Conservation (phyloP, 2,113 vertebrate species). For the Stegastes partitus region DNA sequence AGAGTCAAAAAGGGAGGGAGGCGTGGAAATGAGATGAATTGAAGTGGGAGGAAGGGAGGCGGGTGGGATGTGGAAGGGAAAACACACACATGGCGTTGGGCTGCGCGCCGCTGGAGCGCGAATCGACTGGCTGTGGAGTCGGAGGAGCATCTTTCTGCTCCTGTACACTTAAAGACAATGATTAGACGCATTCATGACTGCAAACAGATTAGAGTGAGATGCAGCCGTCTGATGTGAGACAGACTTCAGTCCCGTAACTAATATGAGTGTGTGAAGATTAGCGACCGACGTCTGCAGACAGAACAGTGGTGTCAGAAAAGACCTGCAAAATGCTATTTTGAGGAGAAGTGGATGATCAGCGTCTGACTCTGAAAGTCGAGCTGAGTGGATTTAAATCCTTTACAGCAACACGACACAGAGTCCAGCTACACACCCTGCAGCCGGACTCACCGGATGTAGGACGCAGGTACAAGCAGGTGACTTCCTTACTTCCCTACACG, state of each 20-base stretch:
- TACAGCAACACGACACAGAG: too few relatives aligned
- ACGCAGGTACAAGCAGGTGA: too few relatives aligned
- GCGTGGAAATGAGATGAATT: conserved; percentile 68
- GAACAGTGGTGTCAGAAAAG: neutral
- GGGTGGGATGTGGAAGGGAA: neutral
- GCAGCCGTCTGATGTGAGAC: neutral
- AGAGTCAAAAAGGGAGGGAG: conserved; percentile 60
- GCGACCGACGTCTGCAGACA: neutral
- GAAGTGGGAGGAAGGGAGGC: conserved; percentile 24
- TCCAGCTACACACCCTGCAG: too few relatives aligned
- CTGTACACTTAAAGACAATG: conserved; percentile 39
- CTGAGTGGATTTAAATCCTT: too few relatives aligned
- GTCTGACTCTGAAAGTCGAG: neutral
- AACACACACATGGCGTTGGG: conserved; percentile 33
- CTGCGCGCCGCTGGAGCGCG: conserved; percentile 1
- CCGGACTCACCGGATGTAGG: too few relatives aligned
- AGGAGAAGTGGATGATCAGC: too few relatives aligned
- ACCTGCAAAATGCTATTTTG: neutral
- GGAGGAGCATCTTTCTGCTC: conserved; percentile 44
- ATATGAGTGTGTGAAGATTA: neutral
- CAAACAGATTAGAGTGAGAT: conserved; percentile 30
- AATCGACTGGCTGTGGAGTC: conserved; percentile 53
- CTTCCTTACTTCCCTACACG: too few relatives aligned
- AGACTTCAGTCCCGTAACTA: conserved; percentile 12
- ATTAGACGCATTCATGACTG: conserved; percentile 41